A percentile compares a stretch with the other conserved stretches of the same genome.
These are phyloP conservation scores for Eupithecia abbreviata DNA, from an alignment of 2,888 invertebrate species.

Conservation along the genomic window DNA sequence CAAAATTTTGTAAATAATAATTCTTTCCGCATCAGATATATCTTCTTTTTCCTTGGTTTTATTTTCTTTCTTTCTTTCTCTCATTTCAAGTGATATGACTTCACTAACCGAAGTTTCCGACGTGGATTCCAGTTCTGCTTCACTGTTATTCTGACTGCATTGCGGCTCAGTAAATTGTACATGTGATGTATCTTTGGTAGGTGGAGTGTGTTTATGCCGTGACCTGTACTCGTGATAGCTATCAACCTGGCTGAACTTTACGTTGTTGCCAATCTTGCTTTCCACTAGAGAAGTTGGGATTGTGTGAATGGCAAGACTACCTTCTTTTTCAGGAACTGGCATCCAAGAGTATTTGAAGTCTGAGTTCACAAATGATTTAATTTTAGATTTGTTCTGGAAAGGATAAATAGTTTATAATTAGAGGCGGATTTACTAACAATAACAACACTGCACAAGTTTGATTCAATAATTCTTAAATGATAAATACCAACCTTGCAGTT, in stretches of 20 bases:
- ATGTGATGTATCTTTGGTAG: conserved; percentile 66
- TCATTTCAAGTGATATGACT: conserved; percentile 47
- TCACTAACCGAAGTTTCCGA: conserved; percentile 65
- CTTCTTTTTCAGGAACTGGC: conserved; percentile 76
- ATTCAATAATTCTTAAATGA: not conserved
- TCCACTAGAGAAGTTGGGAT: conserved; percentile 64
- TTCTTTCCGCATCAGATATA: conserved; percentile 69
- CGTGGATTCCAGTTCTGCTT: conserved; percentile 49
- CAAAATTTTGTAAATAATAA: conserved; percentile 75
- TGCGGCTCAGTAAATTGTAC: conserved; percentile 56
- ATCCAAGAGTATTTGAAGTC: conserved; percentile 78
- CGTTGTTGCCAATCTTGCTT: conserved; percentile 62
- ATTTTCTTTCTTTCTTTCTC: conserved; percentile 38
- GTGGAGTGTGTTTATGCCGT: conserved; percentile 76
- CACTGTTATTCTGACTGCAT: conserved; percentile 54
- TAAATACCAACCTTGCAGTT: conserved; percentile 54
- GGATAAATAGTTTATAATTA: conserved; percentile 6
- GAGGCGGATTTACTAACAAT: conserved; percentile 12
- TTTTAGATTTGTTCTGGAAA: conserved; percentile 53
- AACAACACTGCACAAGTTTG: not conserved
- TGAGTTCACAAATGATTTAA: conserved; percentile 52
- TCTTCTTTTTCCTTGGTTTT: conserved; percentile 44
- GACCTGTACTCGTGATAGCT: conserved; percentile 79
- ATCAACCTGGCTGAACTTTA: conserved; percentile 72
- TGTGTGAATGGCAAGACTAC: conserved; percentile 69